Base-by-base conservation (phyloP, 2,797 vertebrate genomes). In the Peromyscus aztecus region DNA sequence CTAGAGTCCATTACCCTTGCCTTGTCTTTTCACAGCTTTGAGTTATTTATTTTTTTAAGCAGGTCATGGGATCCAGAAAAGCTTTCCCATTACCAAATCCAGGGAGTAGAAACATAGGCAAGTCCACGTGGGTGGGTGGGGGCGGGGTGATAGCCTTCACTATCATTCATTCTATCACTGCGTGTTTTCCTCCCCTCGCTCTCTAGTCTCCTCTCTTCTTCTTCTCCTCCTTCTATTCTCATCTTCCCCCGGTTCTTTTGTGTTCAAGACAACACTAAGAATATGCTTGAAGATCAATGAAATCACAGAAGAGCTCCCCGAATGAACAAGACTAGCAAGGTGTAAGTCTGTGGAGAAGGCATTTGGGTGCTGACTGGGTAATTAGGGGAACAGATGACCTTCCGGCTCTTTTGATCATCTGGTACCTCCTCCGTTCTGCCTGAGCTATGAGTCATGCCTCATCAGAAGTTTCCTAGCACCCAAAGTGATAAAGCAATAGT, bases 1-100 rank as follows among this genome's bases (percentile, higher is more conserved):
- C 57, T 49, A 63, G 23, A 59, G 59, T 59, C 81, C 12, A 23
- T 55, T 23, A 16, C 37, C 19, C 17, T 90, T 86, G 31, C 37
- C 82, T 65, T 52, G 63, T 92, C 10, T 57, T 89, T 94, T 89
- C 37, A n/a, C 71, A 43, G 27, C 16, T 46, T 88, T 84, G 23
- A 19, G 13, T 46, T 49, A 82, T 85, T 55, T 37, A 43, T 61
- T 81, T 57, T 55, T 24, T 10, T 8, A 69, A 37, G 21, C 1
- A 37, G 57, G 71, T 90, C 29, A 31, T 83, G 63, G 82, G 52
- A 24, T 83, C 91, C 27, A 87, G 96, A 88, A 89, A 89, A 83
- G 29, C 52, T 76, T 80, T 89, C 10, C 17, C 17, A 31, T 93
- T 91, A 89, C 59, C 27, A 80, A 3, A n/a, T 78, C 49, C 6